Evolutionary conservation across 1,140 invertebrate genomes (phyloP), one percentile per base, ranked within the genome.

Genomic region (Globodera rostochiensis): DNA sequence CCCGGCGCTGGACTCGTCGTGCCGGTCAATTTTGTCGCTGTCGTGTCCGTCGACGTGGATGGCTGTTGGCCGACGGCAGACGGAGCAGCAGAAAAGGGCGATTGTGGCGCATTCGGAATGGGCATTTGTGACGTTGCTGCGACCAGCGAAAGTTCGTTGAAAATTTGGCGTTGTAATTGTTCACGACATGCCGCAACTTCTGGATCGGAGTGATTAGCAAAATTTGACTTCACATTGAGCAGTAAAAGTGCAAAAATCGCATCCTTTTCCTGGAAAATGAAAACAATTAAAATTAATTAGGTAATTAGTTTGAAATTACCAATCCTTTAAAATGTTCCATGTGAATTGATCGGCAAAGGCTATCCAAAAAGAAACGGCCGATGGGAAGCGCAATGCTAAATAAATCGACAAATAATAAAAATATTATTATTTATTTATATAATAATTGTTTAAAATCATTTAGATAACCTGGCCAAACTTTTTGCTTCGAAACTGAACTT

Each of bases 321-420:
- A n/a, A n/a, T 21, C 46, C 69, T 11, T 47, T 47, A 19, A 71
- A 71, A 47, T 71, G 69, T 8, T 19, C 36, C 69, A 71, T 71
- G 25, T 71, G 69, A 11, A 71, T 6, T 11, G 69, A 71, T 3
- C 69, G 1, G 69, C 69, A 71, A 25, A 71, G 69, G 36, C 69
- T 71, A 15, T 71, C 69, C 69, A 71, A 47, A 47, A 71, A 71
- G 69, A 71, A 71, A 11, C n/a, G 11, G 21, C 69, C 69, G 15
- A 71, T 71, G 36, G 69, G 69, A 36, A 71, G 69, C 3, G 69
- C 69, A 36, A 71, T 15, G 9, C 69, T n/a, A 36, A 71, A 47
- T 7, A 9, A 47, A 47, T 36, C 36, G 2, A 21, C 67, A 69
- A 69, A 69, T 19, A 45, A 69, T 13, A 21, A 8, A 0, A 7